Evolutionary conservation across 2,888 invertebrate genomes (phyloP).

Genomic region (Luffia ferchaultella): DNA sequence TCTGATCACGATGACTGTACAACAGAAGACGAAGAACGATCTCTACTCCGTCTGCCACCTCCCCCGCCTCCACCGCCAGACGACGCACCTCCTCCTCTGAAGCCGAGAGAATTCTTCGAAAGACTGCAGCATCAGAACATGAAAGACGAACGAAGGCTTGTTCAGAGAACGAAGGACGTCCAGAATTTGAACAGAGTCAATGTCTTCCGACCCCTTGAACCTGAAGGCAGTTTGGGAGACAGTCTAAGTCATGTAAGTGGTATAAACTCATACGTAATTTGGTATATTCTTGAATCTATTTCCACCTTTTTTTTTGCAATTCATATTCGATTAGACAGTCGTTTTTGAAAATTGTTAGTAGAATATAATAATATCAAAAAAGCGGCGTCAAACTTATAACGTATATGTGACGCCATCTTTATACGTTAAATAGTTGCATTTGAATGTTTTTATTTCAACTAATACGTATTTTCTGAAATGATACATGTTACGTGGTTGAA

Average conservation of each 20-base stretch:
- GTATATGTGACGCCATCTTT: too few species aligned
- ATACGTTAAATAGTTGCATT: too few species aligned
- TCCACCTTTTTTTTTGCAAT: too few species aligned
- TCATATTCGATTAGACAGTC: too few species aligned
- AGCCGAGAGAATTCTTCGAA: slow-evolving; percentile 65
- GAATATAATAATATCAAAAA: too few species aligned
- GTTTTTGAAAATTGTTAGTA: too few species aligned
- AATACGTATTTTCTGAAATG: too few species aligned
- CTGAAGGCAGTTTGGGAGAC: slow-evolving; percentile 48
- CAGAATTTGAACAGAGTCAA: slow-evolving; percentile 31
- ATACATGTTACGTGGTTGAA: too few species aligned
- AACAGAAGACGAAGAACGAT: slow-evolving; percentile 55
- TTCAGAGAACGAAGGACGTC: slow-evolving; percentile 29
- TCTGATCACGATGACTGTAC: slow-evolving; percentile 60
- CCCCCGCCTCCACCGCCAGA: slow-evolving; percentile 50
- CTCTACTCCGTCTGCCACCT: slow-evolving; percentile 45
- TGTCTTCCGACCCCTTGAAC: slow-evolving; percentile 46
- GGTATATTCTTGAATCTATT: too few species aligned
- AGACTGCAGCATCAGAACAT: slow-evolving; percentile 56
- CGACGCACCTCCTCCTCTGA: slow-evolving; percentile 57
- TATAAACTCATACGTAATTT: too few species aligned
- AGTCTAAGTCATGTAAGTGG: slow-evolving; percentile 57
- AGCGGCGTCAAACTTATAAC: too few species aligned
- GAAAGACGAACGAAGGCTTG: slow-evolving; percentile 41
- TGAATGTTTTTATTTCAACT: too few species aligned